Percentiles rank a stretch among this genome's conserved stretches.
These are phyloP conservation scores for Sesia apiformis DNA, from an alignment of 2,888 invertebrate species.

Conservation along the genomic window DNA sequence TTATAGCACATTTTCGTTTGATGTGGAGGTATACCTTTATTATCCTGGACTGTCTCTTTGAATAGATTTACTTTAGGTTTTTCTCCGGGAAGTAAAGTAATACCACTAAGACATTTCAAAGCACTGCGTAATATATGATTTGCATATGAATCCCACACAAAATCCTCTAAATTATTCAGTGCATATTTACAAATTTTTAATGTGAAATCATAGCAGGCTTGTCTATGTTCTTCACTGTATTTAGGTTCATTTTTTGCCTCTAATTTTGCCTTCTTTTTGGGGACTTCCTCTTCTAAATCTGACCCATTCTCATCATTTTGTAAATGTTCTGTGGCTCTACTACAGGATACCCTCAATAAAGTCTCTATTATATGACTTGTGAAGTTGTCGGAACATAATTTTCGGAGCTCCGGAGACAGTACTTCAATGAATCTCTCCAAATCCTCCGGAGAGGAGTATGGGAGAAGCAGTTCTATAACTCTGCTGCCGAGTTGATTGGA, in stretches of 20 bases:
- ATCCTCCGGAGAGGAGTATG: slow-evolving; percentile 77
- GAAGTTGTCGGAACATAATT: slow-evolving; percentile 82
- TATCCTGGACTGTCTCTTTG: slow-evolving; percentile 29
- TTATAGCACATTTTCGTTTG: slow-evolving; percentile 55
- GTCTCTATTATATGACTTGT: slow-evolving; percentile 87
- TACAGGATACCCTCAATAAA: slow-evolving; percentile 72
- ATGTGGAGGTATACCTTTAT: slow-evolving; percentile 51
- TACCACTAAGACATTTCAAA: slow-evolving; percentile 80
- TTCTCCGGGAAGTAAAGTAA: slow-evolving; percentile 68
- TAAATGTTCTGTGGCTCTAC: slow-evolving; percentile 59
- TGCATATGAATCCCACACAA: slow-evolving; percentile 84
- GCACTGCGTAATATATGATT: slow-evolving; percentile 84
- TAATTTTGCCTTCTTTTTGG: slow-evolving; percentile 32
- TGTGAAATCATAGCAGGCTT: slow-evolving; percentile 77
- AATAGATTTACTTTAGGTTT: slow-evolving; percentile 56
- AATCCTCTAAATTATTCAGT: slow-evolving; percentile 90
- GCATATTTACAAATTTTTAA: slow-evolving; percentile 83
- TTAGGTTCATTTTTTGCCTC: slow-evolving; percentile 24
- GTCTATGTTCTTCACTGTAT: slow-evolving; percentile 61
- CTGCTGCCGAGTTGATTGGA: slow-evolving; percentile 88
- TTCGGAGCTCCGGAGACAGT: slow-evolving; percentile 79
- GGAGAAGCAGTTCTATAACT: slow-evolving; percentile 83
- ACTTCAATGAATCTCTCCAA: slow-evolving; percentile 77
- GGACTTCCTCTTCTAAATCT: slow-evolving; percentile 23
- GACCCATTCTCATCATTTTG: slow-evolving; percentile 18